Evolutionary conservation across 2,888 invertebrate species (phyloP).

Genomic region (Nomada ruficornis): DNA sequence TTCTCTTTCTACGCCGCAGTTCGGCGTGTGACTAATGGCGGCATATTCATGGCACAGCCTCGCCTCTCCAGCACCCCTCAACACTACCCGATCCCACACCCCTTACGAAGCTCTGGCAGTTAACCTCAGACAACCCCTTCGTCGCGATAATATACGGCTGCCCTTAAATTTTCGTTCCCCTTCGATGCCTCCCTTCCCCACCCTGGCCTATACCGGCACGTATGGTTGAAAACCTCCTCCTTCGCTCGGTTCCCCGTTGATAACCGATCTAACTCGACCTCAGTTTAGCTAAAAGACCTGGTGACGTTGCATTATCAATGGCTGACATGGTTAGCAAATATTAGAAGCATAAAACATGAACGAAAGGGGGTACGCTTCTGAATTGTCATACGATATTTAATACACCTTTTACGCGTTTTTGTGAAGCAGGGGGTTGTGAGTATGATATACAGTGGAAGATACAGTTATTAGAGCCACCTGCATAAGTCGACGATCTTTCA

Average conservation of each 20-base stretch:
- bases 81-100: constrained; percentile 56
- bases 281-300: background rate
- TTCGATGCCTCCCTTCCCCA: constrained; percentile 36
- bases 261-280: constrained; percentile 9
- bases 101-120: constrained; percentile 73
- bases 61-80: constrained; percentile 50
- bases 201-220: constrained; percentile 55
- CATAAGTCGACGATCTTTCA: no score
- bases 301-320: background rate
- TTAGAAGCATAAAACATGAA: background rate
- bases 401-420: constrained; percentile 36
- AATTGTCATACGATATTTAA: background rate
- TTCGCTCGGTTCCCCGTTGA: constrained; percentile 5
- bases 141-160: constrained; percentile 74
- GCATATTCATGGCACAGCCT: constrained; percentile 73
- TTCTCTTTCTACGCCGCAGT: constrained; percentile 73
- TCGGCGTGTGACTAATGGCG: constrained; percentile 77
- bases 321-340: constrained; percentile 26
- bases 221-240: constrained; percentile 45
- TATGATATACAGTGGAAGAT: background rate
- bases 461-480: no score
- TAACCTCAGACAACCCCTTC: constrained; percentile 76
- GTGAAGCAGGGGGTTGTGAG: constrained; percentile 9
- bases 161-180: constrained; percentile 74
- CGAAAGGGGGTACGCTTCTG: constrained; percentile 14